phyloP scores from a whole-genome alignment of 2,888 invertebrate genomes.

The Neocrepidodera transversa region DNA sequence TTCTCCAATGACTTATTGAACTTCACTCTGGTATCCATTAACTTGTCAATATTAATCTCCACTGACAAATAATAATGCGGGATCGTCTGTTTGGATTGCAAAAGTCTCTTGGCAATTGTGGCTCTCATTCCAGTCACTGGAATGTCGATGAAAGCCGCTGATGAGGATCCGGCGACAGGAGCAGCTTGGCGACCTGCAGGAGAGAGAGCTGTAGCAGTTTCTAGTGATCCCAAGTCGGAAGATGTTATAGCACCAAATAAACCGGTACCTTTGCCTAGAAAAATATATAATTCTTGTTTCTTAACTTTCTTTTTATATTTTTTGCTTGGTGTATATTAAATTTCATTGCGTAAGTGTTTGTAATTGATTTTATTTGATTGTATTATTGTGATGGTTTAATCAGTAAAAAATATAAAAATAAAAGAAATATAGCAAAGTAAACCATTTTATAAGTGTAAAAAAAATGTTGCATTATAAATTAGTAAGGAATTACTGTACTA shows the following conservation, averaged over 20 bases:
- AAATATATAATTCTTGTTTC: slow-evolving; percentile 10
- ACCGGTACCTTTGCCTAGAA: slow-evolving; percentile 71
- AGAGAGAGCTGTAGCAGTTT: slow-evolving; percentile 38
- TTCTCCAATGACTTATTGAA: slow-evolving; percentile 84
- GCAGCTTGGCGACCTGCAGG: slow-evolving; percentile 43
- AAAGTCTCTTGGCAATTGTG: slow-evolving; percentile 87
- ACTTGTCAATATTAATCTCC: slow-evolving; percentile 84
- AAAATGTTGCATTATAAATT: too few species aligned
- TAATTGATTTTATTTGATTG: too few species aligned
- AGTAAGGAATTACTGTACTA: too few species aligned
- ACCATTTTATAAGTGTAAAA: too few species aligned
- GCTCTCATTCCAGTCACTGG: slow-evolving; percentile 84
- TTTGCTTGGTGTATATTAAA: too few species aligned
- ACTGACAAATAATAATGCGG: slow-evolving; percentile 96
- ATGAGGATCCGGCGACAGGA: slow-evolving; percentile 48
- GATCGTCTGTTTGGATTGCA: slow-evolving; percentile 89
- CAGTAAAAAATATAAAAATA: too few species aligned
- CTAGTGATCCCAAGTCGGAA: slow-evolving; percentile 68
- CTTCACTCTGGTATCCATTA: slow-evolving; percentile 75
- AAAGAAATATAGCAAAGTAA: too few species aligned
- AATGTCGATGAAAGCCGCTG: slow-evolving; percentile 70
- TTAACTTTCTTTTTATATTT: too few species aligned
- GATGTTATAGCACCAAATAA: slow-evolving; percentile 84
- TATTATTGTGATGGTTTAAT: too few species aligned
- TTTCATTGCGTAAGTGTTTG: too few species aligned